Base-by-base conservation (phyloP, 2,888 invertebrate species). In the Lepas anatifera region DNA sequence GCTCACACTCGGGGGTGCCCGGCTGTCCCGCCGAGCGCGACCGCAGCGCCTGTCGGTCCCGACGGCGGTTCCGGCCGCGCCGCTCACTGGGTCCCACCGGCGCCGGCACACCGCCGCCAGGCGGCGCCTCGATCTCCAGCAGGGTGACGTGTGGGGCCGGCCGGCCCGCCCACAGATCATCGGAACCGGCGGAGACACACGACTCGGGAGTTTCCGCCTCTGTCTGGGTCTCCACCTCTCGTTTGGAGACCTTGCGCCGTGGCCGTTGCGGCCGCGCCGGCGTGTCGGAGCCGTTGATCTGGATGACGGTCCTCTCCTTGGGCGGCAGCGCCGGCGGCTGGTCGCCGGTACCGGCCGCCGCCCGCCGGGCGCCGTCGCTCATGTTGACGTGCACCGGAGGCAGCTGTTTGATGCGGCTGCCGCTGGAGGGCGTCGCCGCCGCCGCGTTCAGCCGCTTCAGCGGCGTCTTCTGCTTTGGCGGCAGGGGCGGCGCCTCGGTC, bases 301-400 rank as follows among this genome's bases (percentile, higher is more conserved):
- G 72, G 41, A 72, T 71, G 37, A 73, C 71, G n/a, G 72, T 72
- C 37, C 72, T 70, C 68, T 74, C 70, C 67, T 72, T 73, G 48
- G 74, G 72, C 27, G 72, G 72, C n/a, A 74, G 71, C 22, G 69
- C 67, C 35, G 74, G 73, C 37, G 72, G 71, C 37, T 48, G 68
- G 63, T 71, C 71, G 46, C n/a, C n/a, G n/a, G n/a, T n/a, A n/a
- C n/a, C n/a, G n/a, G 13, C 66, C 3, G 25, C 25, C 39, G 70
- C 71, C n/a, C 73, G 68, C 39, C 67, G 52, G 27, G 71, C 69
- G 3, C 70, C 69, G 32, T 72, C 72, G n/a, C 32, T 71, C 58
- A 72, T 71, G 25, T 82, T 85, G 75, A 86, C 84, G 76, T 87
- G 87, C 37, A 86, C 87, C 1, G 86, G 86, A 70, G 86, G 86